These are phyloP conservation scores for Augochlorella aurata DNA, from an alignment of 2,888 invertebrate genomes.

Conservation along the genomic window DNA sequence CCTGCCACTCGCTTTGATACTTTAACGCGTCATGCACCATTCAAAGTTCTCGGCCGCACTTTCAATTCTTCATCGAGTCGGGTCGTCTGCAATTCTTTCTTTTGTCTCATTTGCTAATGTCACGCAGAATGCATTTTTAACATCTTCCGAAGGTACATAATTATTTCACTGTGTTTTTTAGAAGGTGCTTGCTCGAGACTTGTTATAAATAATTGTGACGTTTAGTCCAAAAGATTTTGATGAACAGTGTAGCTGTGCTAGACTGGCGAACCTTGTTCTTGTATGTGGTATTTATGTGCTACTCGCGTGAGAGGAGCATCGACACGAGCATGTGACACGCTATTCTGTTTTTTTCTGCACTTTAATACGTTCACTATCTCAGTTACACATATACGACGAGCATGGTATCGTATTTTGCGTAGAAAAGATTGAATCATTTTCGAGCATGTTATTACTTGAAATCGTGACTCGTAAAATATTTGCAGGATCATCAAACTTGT, in stretches of 20 bases:
- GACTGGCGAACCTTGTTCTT: neutral
- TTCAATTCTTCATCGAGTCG: neutral
- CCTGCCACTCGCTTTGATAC: neutral
- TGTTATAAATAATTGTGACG: neutral
- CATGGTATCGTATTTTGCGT: neutral
- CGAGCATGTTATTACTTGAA: neutral
- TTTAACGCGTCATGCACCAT: neutral
- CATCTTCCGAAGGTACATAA: too few species aligned
- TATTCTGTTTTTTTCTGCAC: neutral
- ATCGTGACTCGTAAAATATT: neutral
- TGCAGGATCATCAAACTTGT: neutral
- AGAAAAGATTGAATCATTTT: neutral
- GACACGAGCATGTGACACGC: neutral
- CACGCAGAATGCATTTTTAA: neutral
- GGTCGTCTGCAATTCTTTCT: neutral
- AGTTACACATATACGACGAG: neutral
- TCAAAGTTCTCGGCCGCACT: neutral
- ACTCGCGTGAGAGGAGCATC: neutral
- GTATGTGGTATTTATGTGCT: neutral
- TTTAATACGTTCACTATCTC: neutral
- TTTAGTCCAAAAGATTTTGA: neutral
- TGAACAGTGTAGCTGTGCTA: neutral
- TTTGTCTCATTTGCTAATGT: neutral
- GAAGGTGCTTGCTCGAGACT: too few species aligned
- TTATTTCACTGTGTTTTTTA: too few species aligned